phyloP scores from a whole-genome alignment of 2,113 vertebrate species.

The Coracopsis vasa region DNA sequence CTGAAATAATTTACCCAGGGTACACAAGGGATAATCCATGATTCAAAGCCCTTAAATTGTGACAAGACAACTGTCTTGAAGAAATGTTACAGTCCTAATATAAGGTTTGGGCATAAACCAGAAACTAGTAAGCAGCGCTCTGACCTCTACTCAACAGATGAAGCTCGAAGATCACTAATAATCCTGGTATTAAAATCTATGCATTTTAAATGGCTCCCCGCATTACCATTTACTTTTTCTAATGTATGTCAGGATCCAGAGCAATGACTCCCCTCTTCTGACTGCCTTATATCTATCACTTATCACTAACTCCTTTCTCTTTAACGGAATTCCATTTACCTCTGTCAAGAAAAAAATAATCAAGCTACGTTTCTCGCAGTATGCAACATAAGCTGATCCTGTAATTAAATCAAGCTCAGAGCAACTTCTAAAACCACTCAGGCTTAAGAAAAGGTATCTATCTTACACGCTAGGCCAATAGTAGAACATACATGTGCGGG shows the following conservation, averaged over 20 bases:
- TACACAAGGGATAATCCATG: not conserved
- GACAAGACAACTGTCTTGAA: not conserved
- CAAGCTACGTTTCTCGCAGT: not conserved
- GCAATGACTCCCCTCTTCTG: not conserved
- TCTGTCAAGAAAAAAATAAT: not conserved
- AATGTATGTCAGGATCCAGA: not conserved
- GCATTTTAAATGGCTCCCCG: not conserved
- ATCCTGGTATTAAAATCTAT: not conserved
- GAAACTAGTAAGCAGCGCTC: not conserved
- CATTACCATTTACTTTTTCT: not conserved
- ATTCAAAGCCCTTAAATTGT: not conserved
- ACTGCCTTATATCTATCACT: not conserved
- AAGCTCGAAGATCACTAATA: not conserved
- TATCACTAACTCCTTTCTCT: not conserved
- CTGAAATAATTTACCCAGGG: not conserved
- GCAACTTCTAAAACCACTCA: not conserved
- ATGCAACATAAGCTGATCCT: not conserved
- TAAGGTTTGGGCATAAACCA: not conserved
- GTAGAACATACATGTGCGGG: rapidly evolving
- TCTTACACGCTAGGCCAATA: not conserved
- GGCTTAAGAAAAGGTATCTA: not conserved
- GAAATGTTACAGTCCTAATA: not conserved
- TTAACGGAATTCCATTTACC: not conserved
- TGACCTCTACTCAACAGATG: not conserved
- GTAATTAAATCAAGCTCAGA: not conserved